phyloP scores from a whole-genome alignment of 2,888 invertebrate species.

The Amiota communis region DNA sequence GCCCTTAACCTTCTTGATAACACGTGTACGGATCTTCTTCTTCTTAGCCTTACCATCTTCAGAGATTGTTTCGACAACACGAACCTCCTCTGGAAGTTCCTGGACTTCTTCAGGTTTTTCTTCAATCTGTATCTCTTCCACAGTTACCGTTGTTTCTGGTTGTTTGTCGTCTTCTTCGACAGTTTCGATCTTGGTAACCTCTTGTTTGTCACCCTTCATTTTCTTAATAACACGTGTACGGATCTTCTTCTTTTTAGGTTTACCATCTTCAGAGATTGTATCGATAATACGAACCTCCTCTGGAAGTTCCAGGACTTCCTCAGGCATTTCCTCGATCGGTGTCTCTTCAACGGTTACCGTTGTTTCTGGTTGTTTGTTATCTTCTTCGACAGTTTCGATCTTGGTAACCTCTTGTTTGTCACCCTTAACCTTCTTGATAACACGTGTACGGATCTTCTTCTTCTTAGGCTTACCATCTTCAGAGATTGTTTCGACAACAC shows the following conservation, averaged over 20 bases:
- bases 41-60: slow-evolving; percentile 45
- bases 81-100: slow-evolving; percentile 45
- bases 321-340: slow-evolving; percentile 25
- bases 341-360: slow-evolving; percentile 44
- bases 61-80: slow-evolving; percentile 38
- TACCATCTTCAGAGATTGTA: slow-evolving; percentile 38
- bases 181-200: slow-evolving; percentile 41
- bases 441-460: slow-evolving; percentile 47
- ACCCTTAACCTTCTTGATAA: slow-evolving; percentile 46
- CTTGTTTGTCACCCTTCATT: slow-evolving; percentile 42
- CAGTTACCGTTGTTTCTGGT: slow-evolving; percentile 35
- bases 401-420: slow-evolving; percentile 50
- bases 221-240: slow-evolving; percentile 40
- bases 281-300: slow-evolving; percentile 38
- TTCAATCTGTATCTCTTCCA: slow-evolving; percentile 33
- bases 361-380: slow-evolving; percentile 44
- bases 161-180: slow-evolving; percentile 39
- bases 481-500: slow-evolving; percentile 37
- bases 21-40: slow-evolving; percentile 51
- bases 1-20: slow-evolving; percentile 52
- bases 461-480: slow-evolving; percentile 46
- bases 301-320: slow-evolving; percentile 29
- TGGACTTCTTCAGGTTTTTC: slow-evolving; percentile 32
- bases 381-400: slow-evolving; percentile 47
- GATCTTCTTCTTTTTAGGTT: slow-evolving; percentile 39